phyloP scores from a whole-genome alignment of 2,113 vertebrate genomes.

The Microtus pennsylvanicus region DNA sequence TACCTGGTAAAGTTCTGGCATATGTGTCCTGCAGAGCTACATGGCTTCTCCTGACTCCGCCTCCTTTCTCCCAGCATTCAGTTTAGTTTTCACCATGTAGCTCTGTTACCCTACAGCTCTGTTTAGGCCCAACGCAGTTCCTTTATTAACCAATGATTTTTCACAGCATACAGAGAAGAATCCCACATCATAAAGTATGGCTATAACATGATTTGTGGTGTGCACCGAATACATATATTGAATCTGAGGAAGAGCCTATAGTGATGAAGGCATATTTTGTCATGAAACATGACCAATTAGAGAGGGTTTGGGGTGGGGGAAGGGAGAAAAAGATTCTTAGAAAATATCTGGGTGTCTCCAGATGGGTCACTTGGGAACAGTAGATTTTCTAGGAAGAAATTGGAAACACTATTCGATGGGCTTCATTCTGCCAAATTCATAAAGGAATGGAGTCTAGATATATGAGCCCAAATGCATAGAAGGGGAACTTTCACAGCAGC shows the following conservation, averaged over 20 bases:
- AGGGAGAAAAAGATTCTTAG: neutral
- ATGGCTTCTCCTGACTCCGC: no score
- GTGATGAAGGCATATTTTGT: neutral
- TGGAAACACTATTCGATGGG: neutral
- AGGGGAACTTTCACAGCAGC: neutral
- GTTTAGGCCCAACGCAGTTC: no score
- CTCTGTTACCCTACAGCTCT: no score
- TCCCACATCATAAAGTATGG: neutral
- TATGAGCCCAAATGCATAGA: neutral
- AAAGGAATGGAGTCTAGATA: neutral
- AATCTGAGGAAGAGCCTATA: neutral
- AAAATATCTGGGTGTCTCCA: neutral
- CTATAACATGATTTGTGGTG: neutral
- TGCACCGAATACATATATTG: neutral
- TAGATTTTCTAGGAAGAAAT: conserved; percentile 14
- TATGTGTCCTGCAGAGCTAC: no score
- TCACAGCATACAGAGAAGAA: no score
- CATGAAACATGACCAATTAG: neutral
- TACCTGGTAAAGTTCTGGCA: no score
- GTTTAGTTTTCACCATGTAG: no score
- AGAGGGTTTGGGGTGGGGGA: neutral
- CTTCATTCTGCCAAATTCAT: neutral
- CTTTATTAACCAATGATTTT: no score
- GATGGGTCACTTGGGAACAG: neutral
- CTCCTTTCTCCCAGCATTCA: no score